Evolutionary conservation across 2,113 vertebrate species (phyloP).

Genomic region (Notarius lentiginosus): DNA sequence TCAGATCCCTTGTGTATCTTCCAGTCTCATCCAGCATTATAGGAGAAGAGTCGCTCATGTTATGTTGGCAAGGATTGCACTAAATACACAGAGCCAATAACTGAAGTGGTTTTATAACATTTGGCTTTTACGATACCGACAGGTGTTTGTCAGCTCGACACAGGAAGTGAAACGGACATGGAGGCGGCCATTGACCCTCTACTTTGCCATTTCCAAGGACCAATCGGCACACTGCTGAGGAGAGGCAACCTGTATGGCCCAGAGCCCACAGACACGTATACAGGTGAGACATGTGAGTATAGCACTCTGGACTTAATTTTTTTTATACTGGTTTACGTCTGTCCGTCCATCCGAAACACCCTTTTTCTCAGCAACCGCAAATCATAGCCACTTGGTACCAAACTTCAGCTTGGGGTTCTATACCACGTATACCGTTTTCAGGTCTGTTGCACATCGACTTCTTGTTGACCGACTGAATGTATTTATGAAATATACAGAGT

Average conservation of each 20-base stretch:
- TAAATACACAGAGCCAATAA: not conserved
- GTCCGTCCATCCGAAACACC: no score
- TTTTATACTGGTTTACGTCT: no score
- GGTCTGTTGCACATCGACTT: no score
- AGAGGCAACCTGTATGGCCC: conserved; percentile 74
- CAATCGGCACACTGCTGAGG: conserved; percentile 75
- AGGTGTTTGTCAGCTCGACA: conserved; percentile 86
- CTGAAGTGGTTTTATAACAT: not conserved
- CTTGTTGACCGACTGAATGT: no score
- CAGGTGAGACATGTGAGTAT: conserved; percentile 55
- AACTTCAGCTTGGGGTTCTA: no score
- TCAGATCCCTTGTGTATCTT: not conserved
- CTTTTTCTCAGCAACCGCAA: no score
- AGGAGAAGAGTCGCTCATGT: not conserved
- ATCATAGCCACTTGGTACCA: no score
- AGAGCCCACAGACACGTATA: conserved; percentile 71
- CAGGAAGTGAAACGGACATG: conserved; percentile 84
- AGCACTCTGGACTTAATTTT: not conserved
- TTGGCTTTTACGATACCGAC: conserved; percentile 46
- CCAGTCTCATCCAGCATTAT: not conserved
- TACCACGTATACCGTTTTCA: no score
- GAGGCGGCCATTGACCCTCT: conserved; percentile 83
- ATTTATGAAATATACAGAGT: no score
- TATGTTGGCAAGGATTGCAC: not conserved
- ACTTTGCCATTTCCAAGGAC: conserved; percentile 82